Evolutionary conservation across 2,888 invertebrate genomes (phyloP), one percentile per base, ranked within the genome.

Genomic region (Choristoneura rosaceana): DNA sequence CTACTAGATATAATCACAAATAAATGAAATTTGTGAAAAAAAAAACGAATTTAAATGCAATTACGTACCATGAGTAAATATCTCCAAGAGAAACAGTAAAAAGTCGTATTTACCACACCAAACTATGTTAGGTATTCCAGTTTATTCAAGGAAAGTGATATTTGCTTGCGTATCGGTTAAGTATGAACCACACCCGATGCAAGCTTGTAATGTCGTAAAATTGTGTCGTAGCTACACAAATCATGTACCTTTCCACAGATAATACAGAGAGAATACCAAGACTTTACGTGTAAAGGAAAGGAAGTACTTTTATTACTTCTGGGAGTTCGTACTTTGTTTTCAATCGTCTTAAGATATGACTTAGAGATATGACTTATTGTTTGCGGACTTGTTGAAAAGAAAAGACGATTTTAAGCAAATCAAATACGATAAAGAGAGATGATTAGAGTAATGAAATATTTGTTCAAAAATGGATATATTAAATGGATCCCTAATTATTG

Each of bases 161-260:
- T 61, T 61, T 43, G 12, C 12, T 25, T 25, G 5, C 17, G 43
- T 12, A 55, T 43, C 45, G 55, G 62, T 67, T 34, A 52, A 61
- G 52, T 43, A 25, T 52, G 47, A 67, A 62, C 71, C 71, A 71
- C 71, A 14, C 66, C 71, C 61, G 33, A 67, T 67, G 64, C 59
- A 70, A 58, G 62, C 63, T 55, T 63, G 60, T 70, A 60, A 60
- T 65, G 65, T 52, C 60, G 52, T 66, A 61, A 52, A 70, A 59
- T 64, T 70, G 70, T 70, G 60, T 65, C 41, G 50, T 70, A 52
- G 52, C 55, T 62, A 63, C 12, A 58, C 45, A 62, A 33, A 50
- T 47, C 41, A 45, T 67, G 34, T 52, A 65, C 55, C 17, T 55
- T 17, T 52, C 52, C 17, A 5, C 17, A 17, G 52, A 52, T 8